A percentile compares a stretch with the other conserved stretches of the same genome.
phyloP scores from a whole-genome alignment of 92 coral and sea anemone species.

The Palythoa grandis region DNA sequence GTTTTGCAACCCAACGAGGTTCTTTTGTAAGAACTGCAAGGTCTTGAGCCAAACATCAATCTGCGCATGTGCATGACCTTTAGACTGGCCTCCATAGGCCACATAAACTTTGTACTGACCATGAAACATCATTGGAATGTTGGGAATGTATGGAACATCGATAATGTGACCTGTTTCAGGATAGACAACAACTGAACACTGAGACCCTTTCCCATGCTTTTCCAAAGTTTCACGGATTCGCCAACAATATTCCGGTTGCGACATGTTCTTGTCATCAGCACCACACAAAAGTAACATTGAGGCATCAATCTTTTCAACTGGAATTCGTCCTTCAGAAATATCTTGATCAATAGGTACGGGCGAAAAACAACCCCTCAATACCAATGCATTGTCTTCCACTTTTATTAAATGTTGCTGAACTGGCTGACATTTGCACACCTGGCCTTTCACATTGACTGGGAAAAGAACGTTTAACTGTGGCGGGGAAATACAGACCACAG shows the following conservation, averaged over 20 bases:
- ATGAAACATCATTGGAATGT: constrained; percentile 21
- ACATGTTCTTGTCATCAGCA: constrained; percentile 33
- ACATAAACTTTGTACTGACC: constrained; percentile 26
- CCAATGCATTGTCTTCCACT: constrained; percentile 5
- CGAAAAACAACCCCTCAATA: not conserved
- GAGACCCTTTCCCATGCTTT: constrained; percentile 28
- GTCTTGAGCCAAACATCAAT: constrained; percentile 31
- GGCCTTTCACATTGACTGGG: constrained; percentile 39
- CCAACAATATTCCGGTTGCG: constrained; percentile 30
- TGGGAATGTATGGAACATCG: constrained; percentile 23
- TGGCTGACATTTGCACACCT: constrained; percentile 4
- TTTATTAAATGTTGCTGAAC: not conserved
- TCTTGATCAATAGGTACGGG: constrained; percentile 31
- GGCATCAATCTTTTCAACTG: constrained; percentile 29
- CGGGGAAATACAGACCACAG: constrained; percentile 10
- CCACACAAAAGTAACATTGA: constrained; percentile 28
- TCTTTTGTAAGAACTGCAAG: constrained; percentile 36
- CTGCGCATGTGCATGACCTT: constrained; percentile 30
- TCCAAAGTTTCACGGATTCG: constrained; percentile 28
- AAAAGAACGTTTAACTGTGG: constrained; percentile 42
- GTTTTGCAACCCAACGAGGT: constrained; percentile 23
- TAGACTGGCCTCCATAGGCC: constrained; percentile 27
- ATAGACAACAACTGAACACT: constrained; percentile 25
- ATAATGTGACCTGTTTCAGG: constrained; percentile 34
- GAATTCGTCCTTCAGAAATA: constrained; percentile 35